phyloP scores from a whole-genome alignment of 2,888 invertebrate genomes.

The Perithous albicinctus region DNA sequence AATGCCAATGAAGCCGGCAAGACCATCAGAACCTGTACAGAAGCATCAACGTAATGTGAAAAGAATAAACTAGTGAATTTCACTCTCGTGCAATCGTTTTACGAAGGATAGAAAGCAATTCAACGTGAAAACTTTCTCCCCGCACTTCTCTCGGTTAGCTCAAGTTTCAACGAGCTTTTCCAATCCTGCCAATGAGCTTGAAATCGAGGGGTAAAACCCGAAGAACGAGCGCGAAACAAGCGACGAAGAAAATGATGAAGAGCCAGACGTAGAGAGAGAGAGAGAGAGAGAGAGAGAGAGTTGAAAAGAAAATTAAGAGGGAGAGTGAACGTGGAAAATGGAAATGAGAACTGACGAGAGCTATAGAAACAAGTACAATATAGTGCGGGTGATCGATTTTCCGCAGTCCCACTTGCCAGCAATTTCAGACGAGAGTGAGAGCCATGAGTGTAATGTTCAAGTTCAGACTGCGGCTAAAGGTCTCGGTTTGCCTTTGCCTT shows the following conservation, averaged over 20 bases:
- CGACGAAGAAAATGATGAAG: constrained; percentile 5
- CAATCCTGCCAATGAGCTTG: background rate
- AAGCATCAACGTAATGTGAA: constrained; percentile 42
- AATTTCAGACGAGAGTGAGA: constrained; percentile 22
- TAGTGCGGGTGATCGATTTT: constrained; percentile 6
- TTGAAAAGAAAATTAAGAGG: constrained; percentile 18
- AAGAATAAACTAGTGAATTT: constrained; percentile 47
- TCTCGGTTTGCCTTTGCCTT: too few species aligned
- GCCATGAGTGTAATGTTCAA: constrained; percentile 50
- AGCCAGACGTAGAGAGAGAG: background rate
- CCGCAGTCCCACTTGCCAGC: background rate
- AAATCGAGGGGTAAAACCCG: background rate
- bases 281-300: background rate
- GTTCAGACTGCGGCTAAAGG: constrained; percentile 48
- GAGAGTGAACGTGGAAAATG: constrained; percentile 26
- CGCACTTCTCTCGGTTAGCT: background rate
- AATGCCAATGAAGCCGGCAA: constrained; percentile 32
- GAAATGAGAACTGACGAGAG: background rate
- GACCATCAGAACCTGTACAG: constrained; percentile 15
- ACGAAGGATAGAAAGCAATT: constrained; percentile 39
- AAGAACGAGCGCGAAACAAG: background rate
- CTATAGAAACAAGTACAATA: background rate
- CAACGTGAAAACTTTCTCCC: constrained; percentile 49
- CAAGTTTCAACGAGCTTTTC: constrained; percentile 11
- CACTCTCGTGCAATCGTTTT: constrained; percentile 47